Percentiles rank a stretch among this genome's conserved stretches.
These are phyloP conservation scores for Ellobium chinense DNA, from an alignment of 2,888 invertebrate species.

Conservation along the genomic window DNA sequence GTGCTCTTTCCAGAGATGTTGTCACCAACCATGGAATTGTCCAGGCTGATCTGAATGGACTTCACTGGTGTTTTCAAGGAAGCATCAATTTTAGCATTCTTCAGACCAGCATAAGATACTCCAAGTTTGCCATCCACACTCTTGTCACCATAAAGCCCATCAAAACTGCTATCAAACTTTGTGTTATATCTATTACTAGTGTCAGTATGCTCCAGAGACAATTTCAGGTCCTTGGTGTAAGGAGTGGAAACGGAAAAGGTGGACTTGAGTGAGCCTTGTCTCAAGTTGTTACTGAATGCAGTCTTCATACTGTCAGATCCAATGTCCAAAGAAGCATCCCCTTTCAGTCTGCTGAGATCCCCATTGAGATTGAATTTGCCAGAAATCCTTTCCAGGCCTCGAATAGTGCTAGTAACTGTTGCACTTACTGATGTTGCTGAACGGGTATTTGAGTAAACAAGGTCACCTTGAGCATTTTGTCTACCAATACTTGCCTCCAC, in stretches of 20 bases:
- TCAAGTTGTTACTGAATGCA: constrained; percentile 34
- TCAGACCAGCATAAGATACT: background rate
- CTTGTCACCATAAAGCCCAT: constrained; percentile 27
- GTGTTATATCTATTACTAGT: background rate
- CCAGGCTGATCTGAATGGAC: background rate
- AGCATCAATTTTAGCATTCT: background rate
- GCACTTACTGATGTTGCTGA: constrained; percentile 41
- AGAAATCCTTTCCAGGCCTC: constrained; percentile 37
- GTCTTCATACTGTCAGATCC: constrained; percentile 17
- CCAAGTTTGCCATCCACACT: background rate
- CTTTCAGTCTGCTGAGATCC: constrained; percentile 6
- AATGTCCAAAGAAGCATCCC: constrained; percentile 23
- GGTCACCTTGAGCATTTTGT: constrained; percentile 40
- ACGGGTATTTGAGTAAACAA: constrained; percentile 20
- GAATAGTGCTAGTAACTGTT: constrained; percentile 35
- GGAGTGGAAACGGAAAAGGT: constrained; percentile 7
- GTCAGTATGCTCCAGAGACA: constrained; percentile 22
- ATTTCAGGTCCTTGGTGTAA: constrained; percentile 34
- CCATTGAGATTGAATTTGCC: constrained; percentile 41
- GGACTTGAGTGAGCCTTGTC: constrained; percentile 8
- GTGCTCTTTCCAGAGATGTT: constrained; percentile 7
- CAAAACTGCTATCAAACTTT: constrained; percentile 12
- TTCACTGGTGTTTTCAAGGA: constrained; percentile 16
- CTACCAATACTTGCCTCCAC: constrained; percentile 49
- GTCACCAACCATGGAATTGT: background rate